Evolutionary conservation across 2,113 vertebrate species (phyloP), one percentile per base, ranked within the genome.

Genomic region (Cebus imitator): DNA sequence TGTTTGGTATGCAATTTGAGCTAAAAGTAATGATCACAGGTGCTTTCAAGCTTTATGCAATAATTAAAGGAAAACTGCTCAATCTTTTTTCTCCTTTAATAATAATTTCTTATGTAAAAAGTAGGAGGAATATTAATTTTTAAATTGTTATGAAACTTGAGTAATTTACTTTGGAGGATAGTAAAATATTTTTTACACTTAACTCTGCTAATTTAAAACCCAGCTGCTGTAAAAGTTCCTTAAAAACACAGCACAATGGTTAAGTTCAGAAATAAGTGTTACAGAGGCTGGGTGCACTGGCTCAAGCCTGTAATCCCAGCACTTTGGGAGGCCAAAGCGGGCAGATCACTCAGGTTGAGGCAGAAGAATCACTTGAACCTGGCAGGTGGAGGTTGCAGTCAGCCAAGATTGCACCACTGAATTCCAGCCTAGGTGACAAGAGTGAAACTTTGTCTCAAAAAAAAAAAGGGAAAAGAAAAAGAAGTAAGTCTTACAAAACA

Each of bases 1-100:
- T 91, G 30, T 86, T 95, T 88, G 10, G 25, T 86, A 85, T 95
- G 70, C 58, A 90, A 70, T 94, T 91, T 92, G 80, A 95, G 58
- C 72, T 92, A 64, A 72, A 96, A 94, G 64, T 83, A 97, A 96
- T 82, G 72, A 91, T 90, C 64, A 80, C 64, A 95, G 79, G 82
- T 55, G 52, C 81, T 96, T 96, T 94, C 64, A 57, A 81, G 40
- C 21, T 35, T 96, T 14, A 0, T 87, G 93, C 52, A 88, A 75
- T 93, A 96, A 97, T 97, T 97, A 97, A 87, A 85, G n/a, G 70
- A 37, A 92, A 95, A 85, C 81, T 86, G n/a, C 23, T 90, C 94
- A 88, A 91, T 64, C 68, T 87, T 97, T 94, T 93, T 96, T 61
- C 82, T 90, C 72, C 55, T 79, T 96, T 72, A 95, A 83, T 72